phyloP scores from a whole-genome alignment of 2,888 invertebrate genomes.

The Noctua janthina region DNA sequence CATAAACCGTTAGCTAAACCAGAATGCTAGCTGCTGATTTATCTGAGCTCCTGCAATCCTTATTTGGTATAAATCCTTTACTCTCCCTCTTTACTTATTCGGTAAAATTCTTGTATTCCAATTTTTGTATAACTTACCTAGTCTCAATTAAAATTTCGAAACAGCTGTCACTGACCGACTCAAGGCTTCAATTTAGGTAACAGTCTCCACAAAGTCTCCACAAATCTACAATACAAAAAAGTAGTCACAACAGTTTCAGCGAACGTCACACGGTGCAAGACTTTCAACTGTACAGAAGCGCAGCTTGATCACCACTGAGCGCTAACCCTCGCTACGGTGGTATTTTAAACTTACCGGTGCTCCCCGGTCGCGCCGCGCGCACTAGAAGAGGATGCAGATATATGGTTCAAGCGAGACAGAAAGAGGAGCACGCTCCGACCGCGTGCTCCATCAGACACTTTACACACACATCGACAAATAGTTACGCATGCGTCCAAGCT shows the following conservation, averaged over 20 bases:
- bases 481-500: constrained; percentile 86
- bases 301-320: constrained; percentile 86
- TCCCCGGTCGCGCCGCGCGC: constrained; percentile 77
- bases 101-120: constrained; percentile 56
- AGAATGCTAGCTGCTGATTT: constrained; percentile 58
- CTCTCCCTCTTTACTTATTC: constrained; percentile 49
- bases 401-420: constrained; percentile 77
- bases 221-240: constrained; percentile 82
- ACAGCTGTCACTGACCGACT: constrained; percentile 71
- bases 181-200: constrained; percentile 68
- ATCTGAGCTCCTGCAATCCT: constrained; percentile 43
- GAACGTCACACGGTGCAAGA: constrained; percentile 73
- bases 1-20: constrained; percentile 69
- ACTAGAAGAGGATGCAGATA: constrained; percentile 76
- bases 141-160: constrained; percentile 68
- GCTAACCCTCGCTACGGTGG: constrained; percentile 78
- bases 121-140: constrained; percentile 78
- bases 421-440: constrained; percentile 82
- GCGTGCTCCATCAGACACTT: constrained; percentile 84
- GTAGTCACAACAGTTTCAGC: constrained; percentile 77
- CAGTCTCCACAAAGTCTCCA: constrained; percentile 74
- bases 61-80: constrained; percentile 54
- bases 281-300: constrained; percentile 76
- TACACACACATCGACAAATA: constrained; percentile 79
- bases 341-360: constrained; percentile 87